Percentiles rank a stretch among this genome's conserved stretches.
Evolutionary conservation across 1,140 invertebrate species (phyloP).

Genomic region (Drosophila ambigua): DNA sequence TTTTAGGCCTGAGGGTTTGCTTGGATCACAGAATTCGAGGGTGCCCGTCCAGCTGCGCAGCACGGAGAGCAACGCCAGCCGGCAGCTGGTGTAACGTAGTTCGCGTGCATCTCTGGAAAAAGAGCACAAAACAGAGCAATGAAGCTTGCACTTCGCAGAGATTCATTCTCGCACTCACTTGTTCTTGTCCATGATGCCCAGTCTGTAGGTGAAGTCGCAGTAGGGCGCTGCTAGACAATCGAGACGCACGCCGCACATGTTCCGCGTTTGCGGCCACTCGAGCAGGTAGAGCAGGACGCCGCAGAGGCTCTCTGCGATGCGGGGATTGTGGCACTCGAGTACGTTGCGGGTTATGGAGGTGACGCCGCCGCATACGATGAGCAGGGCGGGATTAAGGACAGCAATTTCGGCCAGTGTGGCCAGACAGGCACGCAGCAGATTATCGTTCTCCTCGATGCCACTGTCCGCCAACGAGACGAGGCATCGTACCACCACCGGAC

Average conservation of each 20-base stretch:
- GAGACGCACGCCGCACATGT: constrained; percentile 90
- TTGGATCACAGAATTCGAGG: constrained; percentile 92
- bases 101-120: constrained; percentile 90
- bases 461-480: constrained; percentile 93
- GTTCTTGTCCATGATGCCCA: constrained; percentile 86
- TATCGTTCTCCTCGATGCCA: constrained; percentile 90
- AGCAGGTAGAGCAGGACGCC: constrained; percentile 94
- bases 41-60: constrained; percentile 95
- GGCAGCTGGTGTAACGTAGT: constrained; percentile 91
- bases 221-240: constrained; percentile 94
- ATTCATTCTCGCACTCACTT: constrained; percentile 78
- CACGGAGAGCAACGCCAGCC: constrained; percentile 92
- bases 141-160: background rate
- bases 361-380: constrained; percentile 93
- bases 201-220: constrained; percentile 93
- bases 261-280: constrained; percentile 93
- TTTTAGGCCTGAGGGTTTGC: constrained; percentile 89
- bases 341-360: constrained; percentile 92
- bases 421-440: constrained; percentile 91
- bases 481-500: constrained; percentile 87
- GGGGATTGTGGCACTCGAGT: constrained; percentile 91
- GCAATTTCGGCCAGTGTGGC: constrained; percentile 94
- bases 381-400: constrained; percentile 91
- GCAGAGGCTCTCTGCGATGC: constrained; percentile 93
- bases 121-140: background rate